Evolutionary conservation across 1,140 invertebrate genomes (phyloP), one percentile per base, ranked within the genome.

Genomic region (Bombus waltoni): DNA sequence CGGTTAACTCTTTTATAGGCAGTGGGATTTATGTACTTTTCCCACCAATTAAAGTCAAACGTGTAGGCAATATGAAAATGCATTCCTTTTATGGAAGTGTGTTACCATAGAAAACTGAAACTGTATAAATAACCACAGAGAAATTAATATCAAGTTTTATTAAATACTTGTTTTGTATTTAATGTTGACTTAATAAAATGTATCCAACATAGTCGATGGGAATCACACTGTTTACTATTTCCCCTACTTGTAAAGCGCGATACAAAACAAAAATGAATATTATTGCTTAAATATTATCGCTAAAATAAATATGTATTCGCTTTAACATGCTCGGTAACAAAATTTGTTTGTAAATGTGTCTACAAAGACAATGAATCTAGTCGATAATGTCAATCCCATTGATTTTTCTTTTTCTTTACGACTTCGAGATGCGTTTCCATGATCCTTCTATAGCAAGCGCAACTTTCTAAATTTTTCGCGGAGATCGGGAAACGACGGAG

Each of bases 401-500:
- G 66, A 25, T n/a, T 72, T n/a, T 40, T n/a, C 40, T n/a, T 11
- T 42, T 42, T 42, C 38, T 42, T 42, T 3, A 3, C 0, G 70
- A 28, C 3, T 28, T 62, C 13, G 2, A 72, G 28, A 44, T 25
- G 4, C 13, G 40, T 28, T 72, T n/a, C 4, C 13, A n/a, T 18
- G 13, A 44, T n/a, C 22, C 13, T 5, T 72, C 40, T 72, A 15
- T n/a, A 40, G 8, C 11, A 25, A 28, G 6, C 40, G 40, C 6
- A 13, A 77, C 73, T 77, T 83, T 83, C 81, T 68, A 66, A 15
- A 81, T 81, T 74, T 81, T 81, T 59, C 80, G 18, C 81, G 22
- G 25, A 18, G 28, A 76, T 47, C 44, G 32, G 59, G 62, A 77
- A 77, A 80, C 25, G 53, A 22, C 6, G 4, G n/a, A 28, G 42